These are phyloP conservation scores for Ctenoplectra terminalis DNA, from an alignment of 1,140 invertebrate genomes.

Conservation along the genomic window DNA sequence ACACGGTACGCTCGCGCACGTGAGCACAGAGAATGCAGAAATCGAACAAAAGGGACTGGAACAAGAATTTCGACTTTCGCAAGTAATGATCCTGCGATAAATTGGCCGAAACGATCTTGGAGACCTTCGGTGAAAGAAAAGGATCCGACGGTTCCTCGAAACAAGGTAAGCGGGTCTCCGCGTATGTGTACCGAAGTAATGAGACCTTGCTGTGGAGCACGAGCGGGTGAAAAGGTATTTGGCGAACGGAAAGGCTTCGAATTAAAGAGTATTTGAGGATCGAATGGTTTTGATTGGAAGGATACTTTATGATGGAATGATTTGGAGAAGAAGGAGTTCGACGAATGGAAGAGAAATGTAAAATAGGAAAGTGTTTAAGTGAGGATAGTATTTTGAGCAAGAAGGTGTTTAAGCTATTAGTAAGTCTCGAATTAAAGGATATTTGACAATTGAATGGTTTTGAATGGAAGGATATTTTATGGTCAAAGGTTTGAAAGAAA, in stretches of 20 bases:
- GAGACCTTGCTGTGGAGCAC: background rate
- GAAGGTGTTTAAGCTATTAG: too few species aligned
- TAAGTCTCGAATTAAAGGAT: too few species aligned
- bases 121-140: slow-evolving; percentile 8
- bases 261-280: too few species aligned
- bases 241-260: background rate
- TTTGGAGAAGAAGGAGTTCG: too few species aligned
- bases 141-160: slow-evolving; percentile 3
- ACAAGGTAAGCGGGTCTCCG: slow-evolving; percentile 7
- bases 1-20: too few species aligned
- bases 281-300: background rate
- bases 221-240: background rate
- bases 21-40: slow-evolving; percentile 11
- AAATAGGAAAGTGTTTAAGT: too few species aligned
- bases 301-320: too few species aligned
- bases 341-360: too few species aligned
- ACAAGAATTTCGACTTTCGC: slow-evolving; percentile 30
- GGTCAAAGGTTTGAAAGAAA: too few species aligned
- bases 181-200: background rate
- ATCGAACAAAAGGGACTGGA: slow-evolving; percentile 24
- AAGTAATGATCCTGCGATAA: slow-evolving; percentile 29
- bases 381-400: too few species aligned
- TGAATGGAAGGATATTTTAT: too few species aligned
- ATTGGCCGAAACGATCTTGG: slow-evolving; percentile 12
- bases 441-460: too few species aligned